Evolutionary conservation across 2,797 vertebrate species (phyloP).

Genomic region (Ambastaia sidthimunki): DNA sequence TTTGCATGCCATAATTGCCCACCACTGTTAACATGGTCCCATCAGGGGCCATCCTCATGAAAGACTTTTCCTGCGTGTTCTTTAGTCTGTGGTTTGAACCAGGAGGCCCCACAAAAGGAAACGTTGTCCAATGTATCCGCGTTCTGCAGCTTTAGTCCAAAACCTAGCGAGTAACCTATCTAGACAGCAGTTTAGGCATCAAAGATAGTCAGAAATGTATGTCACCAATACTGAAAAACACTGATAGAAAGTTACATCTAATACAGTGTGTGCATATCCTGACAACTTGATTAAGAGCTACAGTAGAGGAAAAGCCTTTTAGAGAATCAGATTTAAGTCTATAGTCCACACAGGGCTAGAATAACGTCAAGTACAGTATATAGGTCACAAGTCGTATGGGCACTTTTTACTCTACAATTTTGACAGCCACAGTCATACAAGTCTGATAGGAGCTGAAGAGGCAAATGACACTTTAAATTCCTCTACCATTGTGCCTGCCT

Average conservation of each 20-base stretch:
- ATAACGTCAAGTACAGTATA: too few species aligned
- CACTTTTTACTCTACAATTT: too few species aligned
- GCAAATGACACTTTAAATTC: neutral
- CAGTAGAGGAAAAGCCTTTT: too few species aligned
- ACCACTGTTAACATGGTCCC: constrained; percentile 59
- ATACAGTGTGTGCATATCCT: too few species aligned
- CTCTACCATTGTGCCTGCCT: constrained; percentile 51
- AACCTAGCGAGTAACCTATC: neutral
- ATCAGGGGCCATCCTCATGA: constrained; percentile 46
- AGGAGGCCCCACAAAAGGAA: constrained; percentile 62
- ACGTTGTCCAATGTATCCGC: constrained; percentile 23
- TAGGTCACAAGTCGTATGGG: too few species aligned
- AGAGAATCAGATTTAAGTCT: too few species aligned
- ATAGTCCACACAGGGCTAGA: too few species aligned
- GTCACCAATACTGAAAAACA: neutral
- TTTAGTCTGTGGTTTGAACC: constrained; percentile 73
- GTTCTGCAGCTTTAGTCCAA: neutral
- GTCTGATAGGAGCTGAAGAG: neutral
- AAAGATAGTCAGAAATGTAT: too few species aligned
- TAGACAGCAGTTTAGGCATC: neutral
- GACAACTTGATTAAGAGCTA: too few species aligned
- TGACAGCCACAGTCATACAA: neutral
- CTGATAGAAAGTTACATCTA: too few species aligned
- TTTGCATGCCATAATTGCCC: constrained; percentile 39
- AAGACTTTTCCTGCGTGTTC: constrained; percentile 49